Evolutionary conservation across 2,888 invertebrate genomes (phyloP).

Genomic region (Esperia sulphurella): DNA sequence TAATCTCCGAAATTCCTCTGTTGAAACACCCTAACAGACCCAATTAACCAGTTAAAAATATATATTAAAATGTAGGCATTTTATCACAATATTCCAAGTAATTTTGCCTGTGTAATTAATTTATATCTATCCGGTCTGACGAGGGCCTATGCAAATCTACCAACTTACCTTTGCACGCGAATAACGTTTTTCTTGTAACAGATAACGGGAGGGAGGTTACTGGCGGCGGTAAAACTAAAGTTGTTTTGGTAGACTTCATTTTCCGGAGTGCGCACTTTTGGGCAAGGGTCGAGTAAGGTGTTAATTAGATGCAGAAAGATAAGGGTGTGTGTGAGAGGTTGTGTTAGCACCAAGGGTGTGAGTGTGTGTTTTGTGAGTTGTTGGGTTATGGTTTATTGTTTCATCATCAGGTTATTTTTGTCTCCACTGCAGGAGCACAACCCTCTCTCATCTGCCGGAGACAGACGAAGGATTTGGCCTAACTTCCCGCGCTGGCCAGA

Average conservation of each 20-base stretch:
- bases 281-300: constrained; percentile 27
- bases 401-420: no score
- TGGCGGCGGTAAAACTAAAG: constrained; percentile 1
- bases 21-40: constrained; percentile 3
- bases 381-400: no score
- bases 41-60: constrained; percentile 17
- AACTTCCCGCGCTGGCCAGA: no score
- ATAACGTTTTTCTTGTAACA: neutral
- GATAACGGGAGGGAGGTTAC: neutral
- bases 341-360: neutral
- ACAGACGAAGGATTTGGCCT: no score
- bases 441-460: no score
- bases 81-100: constrained; percentile 12
- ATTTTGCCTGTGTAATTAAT: constrained; percentile 22
- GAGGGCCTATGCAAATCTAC: constrained; percentile 2
- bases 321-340: constrained; percentile 11
- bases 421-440: no score
- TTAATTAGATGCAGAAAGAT: constrained; percentile 34
- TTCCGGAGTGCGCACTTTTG: constrained; percentile 21
- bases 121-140: constrained; percentile 18
- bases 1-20: neutral
- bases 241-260: constrained; percentile 19
- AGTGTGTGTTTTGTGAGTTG: no score
- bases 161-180: neutral
- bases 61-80: constrained; percentile 13